Evolutionary conservation across 2,888 invertebrate genomes (phyloP).

Genomic region (Caenorhabditis virilis): DNA sequence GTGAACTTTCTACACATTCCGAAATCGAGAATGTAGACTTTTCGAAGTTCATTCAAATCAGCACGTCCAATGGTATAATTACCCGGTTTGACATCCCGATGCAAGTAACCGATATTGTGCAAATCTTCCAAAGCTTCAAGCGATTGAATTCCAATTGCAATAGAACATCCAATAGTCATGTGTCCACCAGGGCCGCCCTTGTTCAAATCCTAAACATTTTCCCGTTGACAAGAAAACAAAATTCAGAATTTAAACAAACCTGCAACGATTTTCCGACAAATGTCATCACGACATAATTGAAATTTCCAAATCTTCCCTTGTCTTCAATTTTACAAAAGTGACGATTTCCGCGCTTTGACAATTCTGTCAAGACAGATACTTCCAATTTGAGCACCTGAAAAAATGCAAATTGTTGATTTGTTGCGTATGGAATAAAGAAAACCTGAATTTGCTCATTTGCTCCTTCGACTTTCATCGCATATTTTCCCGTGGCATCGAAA

Average conservation of each 20-base stretch:
- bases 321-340: no score
- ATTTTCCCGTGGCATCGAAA: slow-evolving; percentile 52
- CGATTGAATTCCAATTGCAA: slow-evolving; percentile 43
- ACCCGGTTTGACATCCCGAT: no score
- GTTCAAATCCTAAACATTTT: slow-evolving; percentile 54
- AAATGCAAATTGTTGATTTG: no score
- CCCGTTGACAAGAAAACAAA: slow-evolving; percentile 64
- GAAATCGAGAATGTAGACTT: no score
- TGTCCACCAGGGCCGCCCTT: slow-evolving; percentile 47
- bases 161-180: slow-evolving; percentile 48
- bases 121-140: slow-evolving; percentile 56
- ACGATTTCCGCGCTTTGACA: slow-evolving; percentile 53
- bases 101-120: slow-evolving; percentile 58
- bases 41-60: slow-evolving; percentile 44
- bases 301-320: no score
- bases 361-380: slow-evolving; percentile 57
- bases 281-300: no score
- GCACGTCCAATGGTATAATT: slow-evolving; percentile 46
- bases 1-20: slow-evolving; percentile 49
- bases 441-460: slow-evolving; percentile 53
- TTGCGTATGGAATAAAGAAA: no score
- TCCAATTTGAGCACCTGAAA: slow-evolving; percentile 62
- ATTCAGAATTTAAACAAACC: slow-evolving; percentile 59
- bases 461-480: slow-evolving; percentile 59
- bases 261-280: slow-evolving; percentile 63